Evolutionary conservation across 2,888 invertebrate species (phyloP).

Genomic region (Xiphydria camelus): DNA sequence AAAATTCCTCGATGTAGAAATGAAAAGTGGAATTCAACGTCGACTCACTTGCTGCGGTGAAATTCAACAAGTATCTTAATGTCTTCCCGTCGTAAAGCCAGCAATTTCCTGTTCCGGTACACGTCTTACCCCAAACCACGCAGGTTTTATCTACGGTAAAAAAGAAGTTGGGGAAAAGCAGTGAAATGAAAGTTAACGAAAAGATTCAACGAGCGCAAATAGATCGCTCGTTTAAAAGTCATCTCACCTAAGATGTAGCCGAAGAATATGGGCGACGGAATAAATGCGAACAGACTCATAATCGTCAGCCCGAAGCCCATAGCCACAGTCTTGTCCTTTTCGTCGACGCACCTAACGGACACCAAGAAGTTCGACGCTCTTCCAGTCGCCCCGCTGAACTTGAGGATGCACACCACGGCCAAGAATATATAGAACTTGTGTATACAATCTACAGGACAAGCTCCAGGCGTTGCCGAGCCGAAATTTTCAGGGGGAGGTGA

Average conservation of each 20-base stretch:
- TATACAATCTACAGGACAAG: constrained; percentile 64
- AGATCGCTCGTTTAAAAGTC: not conserved
- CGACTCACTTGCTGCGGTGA: constrained; percentile 65
- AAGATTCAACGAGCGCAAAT: not conserved
- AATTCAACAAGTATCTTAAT: constrained; percentile 67
- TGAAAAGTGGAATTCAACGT: too few species aligned
- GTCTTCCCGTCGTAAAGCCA: constrained; percentile 73
- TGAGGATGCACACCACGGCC: constrained; percentile 62
- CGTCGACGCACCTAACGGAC: constrained; percentile 70
- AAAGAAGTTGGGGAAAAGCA: not conserved
- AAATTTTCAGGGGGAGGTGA: constrained; percentile 16
- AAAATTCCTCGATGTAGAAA: too few species aligned
- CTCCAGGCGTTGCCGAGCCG: constrained; percentile 59
- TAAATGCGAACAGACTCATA: constrained; percentile 72
- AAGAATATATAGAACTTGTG: constrained; percentile 62
- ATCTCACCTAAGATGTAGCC: constrained; percentile 70
- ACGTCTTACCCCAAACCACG: constrained; percentile 75
- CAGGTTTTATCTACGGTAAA: constrained; percentile 64
- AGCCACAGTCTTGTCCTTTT: constrained; percentile 73
- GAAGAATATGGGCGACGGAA: constrained; percentile 77
- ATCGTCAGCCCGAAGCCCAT: constrained; percentile 72
- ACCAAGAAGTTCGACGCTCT: constrained; percentile 67
- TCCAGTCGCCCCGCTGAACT: constrained; percentile 66
- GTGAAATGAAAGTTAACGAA: not conserved
- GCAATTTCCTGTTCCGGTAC: constrained; percentile 71